Evolutionary conservation across 2,113 vertebrate genomes (phyloP), one percentile per base, ranked within the genome.

Genomic region (Hypocryptadius cinnamomeus): DNA sequence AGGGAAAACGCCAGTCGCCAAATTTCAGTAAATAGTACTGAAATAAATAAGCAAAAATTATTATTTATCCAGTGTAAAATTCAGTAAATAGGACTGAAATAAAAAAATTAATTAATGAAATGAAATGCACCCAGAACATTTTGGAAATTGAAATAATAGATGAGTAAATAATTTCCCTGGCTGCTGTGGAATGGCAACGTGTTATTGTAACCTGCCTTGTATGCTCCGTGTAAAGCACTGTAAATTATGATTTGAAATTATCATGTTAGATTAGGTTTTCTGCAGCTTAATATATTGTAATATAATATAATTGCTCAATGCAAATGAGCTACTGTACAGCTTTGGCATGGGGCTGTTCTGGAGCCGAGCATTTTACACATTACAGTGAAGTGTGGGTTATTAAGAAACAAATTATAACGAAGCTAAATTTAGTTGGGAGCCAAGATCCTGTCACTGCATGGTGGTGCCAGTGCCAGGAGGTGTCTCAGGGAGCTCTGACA

Each of bases 241-340:
- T 94, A 97, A 97, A 97, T 96, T 94, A 96, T 90, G 96, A 96
- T 96, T 97, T 97, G 96, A 97, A 97, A 97, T 98, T 96, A 97
- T 94, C 92, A 95, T 95, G 86, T 95, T 97, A 97, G 92, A 98
- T 97, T 97, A 97, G 83, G 91, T 96, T 97, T 98, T 97, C 95
- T 97, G 87, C 76, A 93, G 95, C 97, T 97, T 97, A 98, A 97
- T 98, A 96, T 97, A 97, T 96, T 94, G 85, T 97, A 96, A 95
- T 96, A 82, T 94, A 97, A 97, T 94, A 97, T 98, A 98, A 98
- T 98, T 98, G 97, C 95, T 97, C 97, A 92, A 98, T 97, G 97
- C 96, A 98, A 98, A 98, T 98, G 94, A 98, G 97, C 60, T 76
- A 47, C 88, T 85, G 94, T 90, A 93, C 96, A 92, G 94, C 93